Evolutionary conservation across 2,113 vertebrate genomes (phyloP), one percentile per base, ranked within the genome.

Genomic region (Hemiprocne comata): DNA sequence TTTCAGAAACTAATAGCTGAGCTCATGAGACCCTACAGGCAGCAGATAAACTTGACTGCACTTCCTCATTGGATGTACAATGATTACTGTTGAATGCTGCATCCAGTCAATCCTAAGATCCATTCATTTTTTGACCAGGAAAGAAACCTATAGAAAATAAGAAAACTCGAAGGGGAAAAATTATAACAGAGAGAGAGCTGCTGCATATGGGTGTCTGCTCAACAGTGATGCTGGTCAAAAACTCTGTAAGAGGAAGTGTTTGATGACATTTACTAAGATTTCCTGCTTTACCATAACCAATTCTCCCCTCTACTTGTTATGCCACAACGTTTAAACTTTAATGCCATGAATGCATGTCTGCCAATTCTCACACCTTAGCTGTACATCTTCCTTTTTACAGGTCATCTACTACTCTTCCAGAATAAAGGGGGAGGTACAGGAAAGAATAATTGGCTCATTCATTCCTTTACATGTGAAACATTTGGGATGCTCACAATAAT

Each of bases 1-100:
- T 38, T 88, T 95, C 89, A 93, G 83, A 93, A 95, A 88, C 53
- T 81, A 93, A 60, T 23, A 67, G 74, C 85, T 42, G 62, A 95
- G 85, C 67, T 77, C 2, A 0, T 14, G 60, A 88, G 71, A 91
- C 38, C 67, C 87, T 80, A 83, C 38, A 53, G 54, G 85, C 72
- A 74, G 69, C 67, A 90, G 25, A 81, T n/a, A 88, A 88, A 58
- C 66, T 38, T 76, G 69, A 66, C 36, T 85, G 72, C 12, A 6
- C 24, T 83, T 83, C 40, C 31, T 44, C 83, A 6, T 36, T 77
- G 74, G 31, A 72, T 28, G 42, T 25, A 70, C 71, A 58, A 10
- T 13, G 20, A 85, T 58, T 79, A 57, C 24, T 67, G 36, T 9
- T 28, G 38, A 94, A 72, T 31, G 50, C 13, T 67, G 65, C 58